phyloP scores from a whole-genome alignment of 2,888 invertebrate genomes.

The Barypeithes pellucidus region DNA sequence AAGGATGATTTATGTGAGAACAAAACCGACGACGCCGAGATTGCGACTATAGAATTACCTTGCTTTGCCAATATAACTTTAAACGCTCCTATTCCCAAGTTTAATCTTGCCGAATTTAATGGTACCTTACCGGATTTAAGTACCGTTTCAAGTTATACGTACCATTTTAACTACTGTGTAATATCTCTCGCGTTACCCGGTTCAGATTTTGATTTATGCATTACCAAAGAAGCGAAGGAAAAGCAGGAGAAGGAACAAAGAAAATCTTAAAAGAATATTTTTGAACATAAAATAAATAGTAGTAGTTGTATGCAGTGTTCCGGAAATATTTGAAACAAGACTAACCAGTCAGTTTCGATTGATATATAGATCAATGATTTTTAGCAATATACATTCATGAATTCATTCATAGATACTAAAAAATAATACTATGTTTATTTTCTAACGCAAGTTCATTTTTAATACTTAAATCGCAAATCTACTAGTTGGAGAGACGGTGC shows the following conservation, averaged over 20 bases:
- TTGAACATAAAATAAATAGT: neutral
- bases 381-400: no score
- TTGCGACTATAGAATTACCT: slow-evolving; percentile 58
- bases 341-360: no score
- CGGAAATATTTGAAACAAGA: no score
- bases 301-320: slow-evolving; percentile 8
- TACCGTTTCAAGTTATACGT: slow-evolving; percentile 56
- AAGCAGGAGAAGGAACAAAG: slow-evolving; percentile 44
- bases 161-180: slow-evolving; percentile 60
- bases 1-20: slow-evolving; percentile 59
- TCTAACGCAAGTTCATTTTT: no score
- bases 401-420: no score
- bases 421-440: no score
- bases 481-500: no score
- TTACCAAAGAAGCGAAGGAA: slow-evolving; percentile 50
- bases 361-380: no score
- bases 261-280: slow-evolving; percentile 6
- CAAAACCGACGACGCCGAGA: slow-evolving; percentile 56
- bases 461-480: no score
- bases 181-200: slow-evolving; percentile 62
- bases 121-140: slow-evolving; percentile 55
- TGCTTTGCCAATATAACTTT: slow-evolving; percentile 66
- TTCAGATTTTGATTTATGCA: slow-evolving; percentile 57
- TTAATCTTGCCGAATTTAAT: slow-evolving; percentile 56
- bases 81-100: slow-evolving; percentile 59